A percentile compares a stretch with the other conserved stretches of the same genome.
phyloP scores from a whole-genome alignment of 2,113 vertebrate genomes.

The Gobiocypris rarus region DNA sequence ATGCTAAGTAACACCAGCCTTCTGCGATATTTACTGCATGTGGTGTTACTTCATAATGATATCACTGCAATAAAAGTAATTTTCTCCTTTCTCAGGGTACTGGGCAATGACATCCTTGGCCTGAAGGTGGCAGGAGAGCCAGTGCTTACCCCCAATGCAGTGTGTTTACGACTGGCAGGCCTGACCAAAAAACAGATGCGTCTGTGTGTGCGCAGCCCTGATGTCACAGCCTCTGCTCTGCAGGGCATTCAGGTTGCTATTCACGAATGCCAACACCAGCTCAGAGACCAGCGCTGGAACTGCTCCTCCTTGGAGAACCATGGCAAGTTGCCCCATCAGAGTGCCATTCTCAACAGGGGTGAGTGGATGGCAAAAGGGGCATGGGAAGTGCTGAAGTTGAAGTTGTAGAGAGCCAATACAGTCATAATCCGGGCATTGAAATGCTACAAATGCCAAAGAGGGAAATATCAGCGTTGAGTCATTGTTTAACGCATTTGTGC shows the following conservation, averaged over 20 bases:
- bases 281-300: constrained; percentile 91
- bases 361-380: constrained; percentile 61
- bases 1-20: constrained; percentile 27
- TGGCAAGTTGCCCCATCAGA: constrained; percentile 86
- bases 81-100: constrained; percentile 73
- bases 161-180: constrained; percentile 84
- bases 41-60: constrained; percentile 32
- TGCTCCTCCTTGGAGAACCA: constrained; percentile 86
- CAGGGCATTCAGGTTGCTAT: constrained; percentile 91
- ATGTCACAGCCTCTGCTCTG: constrained; percentile 90
- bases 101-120: constrained; percentile 88
- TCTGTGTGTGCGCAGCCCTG: constrained; percentile 87
- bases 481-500: background rate
- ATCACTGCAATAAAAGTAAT: constrained; percentile 30
- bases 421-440: constrained; percentile 35
- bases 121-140: constrained; percentile 88
- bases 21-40: constrained; percentile 23
- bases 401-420: constrained; percentile 22
- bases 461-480: constrained; percentile 35
- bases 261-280: constrained; percentile 90
- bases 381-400: constrained; percentile 32
- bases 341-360: constrained; percentile 88
- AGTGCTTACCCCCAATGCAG: constrained; percentile 86
- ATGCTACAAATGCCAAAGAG: constrained; percentile 4
- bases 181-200: constrained; percentile 88